These are phyloP conservation scores for Dynastes grantii DNA, from an alignment of 2,888 invertebrate genomes.

Conservation along the genomic window DNA sequence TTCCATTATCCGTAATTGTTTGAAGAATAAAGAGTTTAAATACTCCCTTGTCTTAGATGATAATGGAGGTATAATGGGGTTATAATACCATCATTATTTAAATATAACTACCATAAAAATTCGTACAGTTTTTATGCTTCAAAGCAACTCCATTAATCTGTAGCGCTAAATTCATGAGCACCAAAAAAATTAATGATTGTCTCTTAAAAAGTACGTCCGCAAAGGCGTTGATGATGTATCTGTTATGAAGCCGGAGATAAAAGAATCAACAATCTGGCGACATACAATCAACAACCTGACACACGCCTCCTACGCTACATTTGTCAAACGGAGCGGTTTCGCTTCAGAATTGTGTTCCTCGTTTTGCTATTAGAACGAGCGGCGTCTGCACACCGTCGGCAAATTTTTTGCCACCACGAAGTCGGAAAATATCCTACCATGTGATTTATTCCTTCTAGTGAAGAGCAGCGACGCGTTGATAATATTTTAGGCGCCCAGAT, in stretches of 20 bases:
- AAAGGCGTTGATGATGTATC: conserved; percentile 16
- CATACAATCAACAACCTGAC: conserved; percentile 29
- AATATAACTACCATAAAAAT: neutral
- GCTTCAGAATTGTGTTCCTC: conserved; percentile 1
- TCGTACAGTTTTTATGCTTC: neutral
- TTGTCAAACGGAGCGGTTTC: conserved; percentile 12
- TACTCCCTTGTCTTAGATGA: too few species aligned
- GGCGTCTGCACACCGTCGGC: conserved; percentile 14
- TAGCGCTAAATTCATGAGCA: neutral
- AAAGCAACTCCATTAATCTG: conserved; percentile 6
- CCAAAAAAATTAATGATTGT: conserved; percentile 11
- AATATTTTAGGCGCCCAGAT: neutral
- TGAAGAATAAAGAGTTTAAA: too few species aligned
- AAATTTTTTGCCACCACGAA: conserved; percentile 8
- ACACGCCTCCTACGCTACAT: neutral
- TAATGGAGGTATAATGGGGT: too few species aligned
- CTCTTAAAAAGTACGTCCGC: neutral
- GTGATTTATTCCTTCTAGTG: conserved; percentile 25
- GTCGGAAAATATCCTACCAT: neutral
- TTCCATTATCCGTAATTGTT: too few species aligned
- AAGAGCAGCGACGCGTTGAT: neutral
- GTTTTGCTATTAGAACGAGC: neutral
- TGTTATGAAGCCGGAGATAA: neutral
- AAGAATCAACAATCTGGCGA: conserved; percentile 25
- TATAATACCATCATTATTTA: too few species aligned